Evolutionary conservation across 2,888 invertebrate genomes (phyloP), one percentile per base, ranked within the genome.

Genomic region (Pachliopta kotzebuea): DNA sequence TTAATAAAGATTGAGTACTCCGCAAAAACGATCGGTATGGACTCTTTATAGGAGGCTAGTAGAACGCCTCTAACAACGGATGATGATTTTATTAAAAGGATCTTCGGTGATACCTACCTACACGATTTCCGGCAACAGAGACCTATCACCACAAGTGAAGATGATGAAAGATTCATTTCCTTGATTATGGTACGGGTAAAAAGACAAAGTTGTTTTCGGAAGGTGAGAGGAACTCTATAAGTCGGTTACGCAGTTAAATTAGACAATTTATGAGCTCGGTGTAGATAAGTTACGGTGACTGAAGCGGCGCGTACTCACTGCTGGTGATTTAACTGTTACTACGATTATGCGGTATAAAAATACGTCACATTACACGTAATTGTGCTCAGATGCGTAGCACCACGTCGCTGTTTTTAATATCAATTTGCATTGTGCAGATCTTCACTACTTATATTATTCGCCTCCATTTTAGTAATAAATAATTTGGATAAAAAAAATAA

Each of bases 181-280:
- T 37, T 37, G 4, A 37, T 37, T 37, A 14, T 37, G 21, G 4
- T 23, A 52, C 14, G 50, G 21, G 26, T 52, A 11, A 42, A 37
- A 60, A 50, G 56, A 11, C 37, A 24, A 24, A 56, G 57, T n/a
- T 53, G 23, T 54, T 24, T 23, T 24, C 45, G 37, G 55, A 59
- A 59, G 59, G 29, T 42, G 50, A 55, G 42, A 26, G 55, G 37
- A 54, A 55, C 52, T 37, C 59, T 54, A 59, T 59, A 66, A 71
- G 71, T 71, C 64, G 72, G 70, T 62, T 81, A 80, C 83, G 86
- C 89, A 88, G 90, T 90, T 89, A 90, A 90, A 89, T 89, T 89
- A 85, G 86, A 79, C 85, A 86, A 86, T 90, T 89, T 85, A 80
- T 80, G 80, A 74, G 79, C 79, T 60, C 49, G 56, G 62, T 58